Percentiles rank a stretch among this genome's conserved stretches.
Conservation (phyloP, 2,888 invertebrate species). For the Gryllus longicercus region DNA sequence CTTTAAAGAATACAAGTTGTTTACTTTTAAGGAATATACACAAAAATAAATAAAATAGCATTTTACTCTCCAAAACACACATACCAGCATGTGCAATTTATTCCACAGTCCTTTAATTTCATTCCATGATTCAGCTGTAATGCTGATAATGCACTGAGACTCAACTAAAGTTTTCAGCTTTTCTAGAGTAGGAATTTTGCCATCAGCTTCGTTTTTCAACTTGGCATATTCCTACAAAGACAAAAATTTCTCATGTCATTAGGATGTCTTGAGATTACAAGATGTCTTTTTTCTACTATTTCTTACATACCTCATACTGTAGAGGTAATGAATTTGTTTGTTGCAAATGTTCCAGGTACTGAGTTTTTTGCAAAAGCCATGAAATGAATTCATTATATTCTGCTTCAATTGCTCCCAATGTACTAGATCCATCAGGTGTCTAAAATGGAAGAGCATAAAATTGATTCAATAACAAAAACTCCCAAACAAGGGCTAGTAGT, state of each 20-base stretch:
- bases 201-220: slow-evolving; percentile 73
- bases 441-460: slow-evolving; percentile 28
- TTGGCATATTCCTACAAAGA: slow-evolving; percentile 65
- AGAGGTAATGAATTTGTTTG: slow-evolving; percentile 70
- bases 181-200: slow-evolving; percentile 66
- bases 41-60: background rate
- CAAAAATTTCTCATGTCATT: slow-evolving; percentile 24
- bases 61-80: background rate
- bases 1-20: too few species aligned
- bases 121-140: slow-evolving; percentile 82
- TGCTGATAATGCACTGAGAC: slow-evolving; percentile 74
- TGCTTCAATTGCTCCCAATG: slow-evolving; percentile 69
- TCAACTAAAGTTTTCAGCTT: slow-evolving; percentile 77
- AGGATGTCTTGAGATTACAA: slow-evolving; percentile 4
- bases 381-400: slow-evolving; percentile 75
- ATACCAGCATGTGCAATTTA: slow-evolving; percentile 57
- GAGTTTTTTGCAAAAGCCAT: slow-evolving; percentile 78
- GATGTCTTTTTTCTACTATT: background rate
- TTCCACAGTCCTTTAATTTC: slow-evolving; percentile 78
- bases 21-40: too few species aligned
- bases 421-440: slow-evolving; percentile 41
- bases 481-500: too few species aligned
- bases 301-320: slow-evolving; percentile 58
- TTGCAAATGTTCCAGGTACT: slow-evolving; percentile 72
- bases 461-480: background rate